phyloP scores from a whole-genome alignment of 2,797 vertebrate species.

The Carduelis carduelis region DNA sequence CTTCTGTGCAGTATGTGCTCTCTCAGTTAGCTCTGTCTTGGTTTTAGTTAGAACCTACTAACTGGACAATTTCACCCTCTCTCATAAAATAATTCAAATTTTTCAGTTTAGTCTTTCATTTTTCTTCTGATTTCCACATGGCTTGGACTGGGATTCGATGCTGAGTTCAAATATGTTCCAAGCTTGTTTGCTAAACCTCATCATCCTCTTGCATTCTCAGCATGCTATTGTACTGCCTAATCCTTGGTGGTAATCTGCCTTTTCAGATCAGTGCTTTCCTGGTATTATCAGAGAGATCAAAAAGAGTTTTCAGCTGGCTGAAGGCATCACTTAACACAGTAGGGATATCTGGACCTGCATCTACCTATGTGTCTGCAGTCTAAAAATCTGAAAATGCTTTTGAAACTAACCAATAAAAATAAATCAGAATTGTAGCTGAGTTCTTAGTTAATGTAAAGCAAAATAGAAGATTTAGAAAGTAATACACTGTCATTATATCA shows the following conservation, averaged over 20 bases:
- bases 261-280: constrained; percentile 67
- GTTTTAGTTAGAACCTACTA: background rate
- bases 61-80: background rate
- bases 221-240: constrained; percentile 60
- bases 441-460: background rate
- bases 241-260: constrained; percentile 63
- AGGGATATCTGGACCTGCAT: constrained; percentile 13
- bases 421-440: background rate
- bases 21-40: background rate
- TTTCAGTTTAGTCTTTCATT: background rate
- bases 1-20: background rate
- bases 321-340: constrained; percentile 42
- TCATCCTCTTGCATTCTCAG: constrained; percentile 54
- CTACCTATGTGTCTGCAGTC: constrained; percentile 20
- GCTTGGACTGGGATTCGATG: background rate
- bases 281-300: constrained; percentile 66
- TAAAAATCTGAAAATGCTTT: background rate
- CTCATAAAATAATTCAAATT: background rate
- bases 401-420: background rate
- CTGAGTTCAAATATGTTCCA: constrained; percentile 34
- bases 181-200: constrained; percentile 48
- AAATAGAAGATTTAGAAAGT: background rate
- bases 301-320: constrained; percentile 57
- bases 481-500: background rate
- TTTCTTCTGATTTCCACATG: background rate